Evolutionary conservation across 2,888 invertebrate genomes (phyloP).

Genomic region (Cosmopolites sordidus): DNA sequence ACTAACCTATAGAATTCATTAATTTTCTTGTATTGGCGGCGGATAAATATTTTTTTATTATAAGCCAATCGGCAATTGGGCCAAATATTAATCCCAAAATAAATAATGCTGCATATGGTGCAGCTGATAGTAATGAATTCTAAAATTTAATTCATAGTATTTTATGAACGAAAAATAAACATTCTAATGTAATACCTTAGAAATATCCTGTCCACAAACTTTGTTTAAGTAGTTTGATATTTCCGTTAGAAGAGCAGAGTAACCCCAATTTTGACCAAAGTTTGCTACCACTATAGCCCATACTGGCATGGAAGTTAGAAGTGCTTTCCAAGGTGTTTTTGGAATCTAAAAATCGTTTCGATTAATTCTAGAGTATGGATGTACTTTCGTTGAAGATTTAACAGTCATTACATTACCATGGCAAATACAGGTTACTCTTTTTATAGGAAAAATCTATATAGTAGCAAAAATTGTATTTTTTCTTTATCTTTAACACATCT

Average conservation of each 20-base stretch:
- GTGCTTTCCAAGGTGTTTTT: constrained; percentile 69
- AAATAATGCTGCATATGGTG: constrained; percentile 72
- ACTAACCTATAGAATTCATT: constrained; percentile 51
- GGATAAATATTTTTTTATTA: constrained; percentile 44
- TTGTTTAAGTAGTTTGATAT: constrained; percentile 32
- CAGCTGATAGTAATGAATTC: constrained; percentile 65
- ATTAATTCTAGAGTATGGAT: no score
- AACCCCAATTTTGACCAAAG: constrained; percentile 33
- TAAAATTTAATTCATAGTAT: constrained; percentile 32
- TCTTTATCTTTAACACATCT: no score
- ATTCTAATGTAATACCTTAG: constrained; percentile 1
- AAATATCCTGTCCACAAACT: constrained; percentile 43
- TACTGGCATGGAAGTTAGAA: constrained; percentile 71
- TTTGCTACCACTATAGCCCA: constrained; percentile 58
- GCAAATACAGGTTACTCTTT: no score
- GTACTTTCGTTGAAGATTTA: no score
- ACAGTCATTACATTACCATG: no score
- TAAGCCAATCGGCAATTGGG: constrained; percentile 58
- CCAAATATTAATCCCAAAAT: constrained; percentile 67
- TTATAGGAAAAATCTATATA: no score
- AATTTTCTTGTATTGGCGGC: constrained; percentile 51
- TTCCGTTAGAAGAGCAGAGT: constrained; percentile 30
- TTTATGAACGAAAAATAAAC: no score
- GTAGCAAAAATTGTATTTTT: no score
- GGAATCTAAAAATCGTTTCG: constrained; percentile 21